Evolutionary conservation across 2,888 invertebrate genomes (phyloP).

Genomic region (Hydropsyche betteni): DNA sequence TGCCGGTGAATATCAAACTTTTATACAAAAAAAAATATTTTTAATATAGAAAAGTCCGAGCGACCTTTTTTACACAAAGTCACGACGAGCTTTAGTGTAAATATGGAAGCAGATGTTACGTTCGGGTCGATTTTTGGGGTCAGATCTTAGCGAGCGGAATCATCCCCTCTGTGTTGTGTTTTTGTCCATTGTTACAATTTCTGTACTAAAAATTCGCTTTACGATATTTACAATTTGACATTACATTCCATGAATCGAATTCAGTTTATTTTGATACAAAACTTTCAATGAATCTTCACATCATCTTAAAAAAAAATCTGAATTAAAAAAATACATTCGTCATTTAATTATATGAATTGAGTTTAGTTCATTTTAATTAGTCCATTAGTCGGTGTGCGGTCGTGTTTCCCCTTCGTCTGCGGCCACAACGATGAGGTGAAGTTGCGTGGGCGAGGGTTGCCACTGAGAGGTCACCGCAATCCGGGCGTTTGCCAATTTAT

Average conservation of each 20-base stretch:
- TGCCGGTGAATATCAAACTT: slow-evolving; percentile 14
- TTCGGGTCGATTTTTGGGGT: slow-evolving; percentile 38
- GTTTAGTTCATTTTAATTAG: slow-evolving; percentile 18
- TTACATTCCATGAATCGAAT: background rate
- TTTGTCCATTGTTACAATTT: background rate
- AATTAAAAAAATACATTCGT: background rate
- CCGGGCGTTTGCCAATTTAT: slow-evolving; percentile 18
- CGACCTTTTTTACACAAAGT: slow-evolving; percentile 34
- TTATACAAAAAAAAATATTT: too few species aligned
- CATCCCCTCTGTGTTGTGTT: slow-evolving; percentile 19
- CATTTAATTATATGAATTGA: background rate
- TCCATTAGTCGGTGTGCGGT: slow-evolving; percentile 8
- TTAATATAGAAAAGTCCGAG: background rate
- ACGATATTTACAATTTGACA: background rate
- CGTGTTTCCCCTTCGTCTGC: background rate
- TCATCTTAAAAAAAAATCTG: background rate
- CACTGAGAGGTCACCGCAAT: slow-evolving; percentile 19
- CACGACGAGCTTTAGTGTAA: slow-evolving; percentile 46
- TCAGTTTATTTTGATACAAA: too few species aligned
- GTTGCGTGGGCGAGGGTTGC: slow-evolving; percentile 26
- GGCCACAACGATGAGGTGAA: background rate
- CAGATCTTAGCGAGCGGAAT: slow-evolving; percentile 31
- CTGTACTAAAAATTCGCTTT: background rate
- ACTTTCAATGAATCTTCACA: too few species aligned
- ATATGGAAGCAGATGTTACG: slow-evolving; percentile 49